Percentiles rank a stretch among this genome's conserved stretches.
Evolutionary conservation across 2,888 invertebrate species (phyloP).

Genomic region (Agrotis segetum): DNA sequence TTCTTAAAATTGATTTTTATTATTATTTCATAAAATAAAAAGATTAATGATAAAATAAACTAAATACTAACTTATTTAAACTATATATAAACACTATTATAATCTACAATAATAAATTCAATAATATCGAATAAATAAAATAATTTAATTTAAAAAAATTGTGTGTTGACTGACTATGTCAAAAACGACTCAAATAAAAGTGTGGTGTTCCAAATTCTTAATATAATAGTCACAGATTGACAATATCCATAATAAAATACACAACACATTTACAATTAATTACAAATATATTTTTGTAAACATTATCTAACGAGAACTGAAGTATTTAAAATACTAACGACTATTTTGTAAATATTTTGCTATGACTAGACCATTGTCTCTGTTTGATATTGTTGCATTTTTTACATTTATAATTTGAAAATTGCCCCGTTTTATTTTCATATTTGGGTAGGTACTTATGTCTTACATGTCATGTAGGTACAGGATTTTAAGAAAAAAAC

Average conservation of each 20-base stretch:
- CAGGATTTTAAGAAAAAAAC: conserved; percentile 10
- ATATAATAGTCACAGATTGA: conserved; percentile 44
- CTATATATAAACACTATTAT: too few species aligned
- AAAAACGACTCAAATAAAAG: too few species aligned
- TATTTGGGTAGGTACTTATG: background rate
- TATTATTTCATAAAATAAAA: too few species aligned
- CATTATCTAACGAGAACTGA: conserved; percentile 42
- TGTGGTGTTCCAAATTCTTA: background rate
- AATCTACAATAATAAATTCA: too few species aligned
- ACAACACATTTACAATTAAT: conserved; percentile 52
- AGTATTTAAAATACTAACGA: conserved; percentile 25
- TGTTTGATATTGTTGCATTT: conserved; percentile 11
- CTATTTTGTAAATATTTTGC: conserved; percentile 37
- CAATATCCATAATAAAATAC: conserved; percentile 37
- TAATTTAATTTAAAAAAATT: too few species aligned
- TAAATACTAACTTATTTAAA: too few species aligned
- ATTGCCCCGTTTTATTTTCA: background rate
- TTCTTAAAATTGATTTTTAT: too few species aligned
- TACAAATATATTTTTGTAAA: conserved; percentile 32
- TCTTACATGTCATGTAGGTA: background rate
- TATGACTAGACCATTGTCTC: conserved; percentile 13
- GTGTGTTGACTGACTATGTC: too few species aligned
- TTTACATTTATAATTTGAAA: conserved; percentile 22
- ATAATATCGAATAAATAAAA: too few species aligned
- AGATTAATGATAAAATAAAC: too few species aligned